Percentiles rank a stretch among this genome's conserved stretches.
These are phyloP conservation scores for Sarcophaga peregrina DNA, from an alignment of 1,140 invertebrate genomes.

Conservation along the genomic window DNA sequence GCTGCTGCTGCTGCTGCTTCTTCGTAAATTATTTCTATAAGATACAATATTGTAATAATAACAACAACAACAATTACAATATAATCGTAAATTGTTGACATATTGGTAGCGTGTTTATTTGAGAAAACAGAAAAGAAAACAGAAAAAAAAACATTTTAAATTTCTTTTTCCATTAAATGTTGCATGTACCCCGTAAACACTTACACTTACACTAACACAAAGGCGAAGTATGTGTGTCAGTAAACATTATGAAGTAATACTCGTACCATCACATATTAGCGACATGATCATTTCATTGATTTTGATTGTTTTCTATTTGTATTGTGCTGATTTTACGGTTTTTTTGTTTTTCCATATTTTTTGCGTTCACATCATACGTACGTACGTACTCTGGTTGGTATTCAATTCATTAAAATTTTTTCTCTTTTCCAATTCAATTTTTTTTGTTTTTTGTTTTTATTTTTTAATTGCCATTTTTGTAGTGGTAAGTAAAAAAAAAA, in stretches of 20 bases:
- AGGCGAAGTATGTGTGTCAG: neutral
- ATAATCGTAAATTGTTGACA: slow-evolving; percentile 5
- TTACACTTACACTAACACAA: neutral
- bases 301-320: slow-evolving; percentile 36
- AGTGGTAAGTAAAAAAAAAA: neutral
- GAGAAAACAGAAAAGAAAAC: neutral
- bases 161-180: too few species aligned
- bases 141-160: neutral
- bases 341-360: too few species aligned
- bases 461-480: neutral
- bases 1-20: neutral
- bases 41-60: slow-evolving; percentile 2
- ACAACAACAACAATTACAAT: neutral
- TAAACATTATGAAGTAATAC: slow-evolving; percentile 20
- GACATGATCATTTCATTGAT: slow-evolving; percentile 34
- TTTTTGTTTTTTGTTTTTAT: neutral
- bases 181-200: neutral
- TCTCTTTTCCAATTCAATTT: neutral
- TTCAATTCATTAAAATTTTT: neutral
- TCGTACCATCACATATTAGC: neutral
- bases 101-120: slow-evolving; percentile 15
- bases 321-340: slow-evolving; percentile 28
- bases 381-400: neutral
- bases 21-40: neutral
- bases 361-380: neutral